Percentiles rank a stretch among this genome's conserved stretches.
phyloP scores from a whole-genome alignment of 2,888 invertebrate species.

The Acronicta leporina region DNA sequence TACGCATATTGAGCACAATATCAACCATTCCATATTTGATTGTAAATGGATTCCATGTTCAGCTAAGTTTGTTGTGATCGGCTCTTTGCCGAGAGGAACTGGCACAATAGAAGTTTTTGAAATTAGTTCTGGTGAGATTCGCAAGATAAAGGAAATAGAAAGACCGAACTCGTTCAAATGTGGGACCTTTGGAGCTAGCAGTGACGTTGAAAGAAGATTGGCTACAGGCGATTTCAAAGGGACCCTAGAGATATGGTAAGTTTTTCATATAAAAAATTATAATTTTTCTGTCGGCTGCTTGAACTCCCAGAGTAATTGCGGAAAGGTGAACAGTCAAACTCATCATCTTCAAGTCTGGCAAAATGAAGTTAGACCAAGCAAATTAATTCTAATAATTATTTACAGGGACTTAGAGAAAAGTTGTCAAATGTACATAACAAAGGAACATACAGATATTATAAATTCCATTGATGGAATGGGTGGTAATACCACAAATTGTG shows the following conservation, averaged over 20 bases:
- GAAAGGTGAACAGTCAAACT: too few species aligned
- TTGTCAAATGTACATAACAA: conserved; percentile 93
- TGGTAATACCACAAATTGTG: conserved; percentile 94
- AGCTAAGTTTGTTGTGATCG: conserved; percentile 96
- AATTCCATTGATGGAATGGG: conserved; percentile 97
- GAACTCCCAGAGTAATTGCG: neutral
- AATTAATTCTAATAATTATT: conserved; percentile 7
- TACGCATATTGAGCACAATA: conserved; percentile 94
- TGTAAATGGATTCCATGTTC: conserved; percentile 99
- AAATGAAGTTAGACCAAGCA: neutral
- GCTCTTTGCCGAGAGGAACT: conserved; percentile 94
- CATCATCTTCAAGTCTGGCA: too few species aligned
- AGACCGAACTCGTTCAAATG: conserved; percentile 97
- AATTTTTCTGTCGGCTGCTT: neutral
- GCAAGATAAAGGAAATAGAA: conserved; percentile 92
- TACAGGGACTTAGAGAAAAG: conserved; percentile 94
- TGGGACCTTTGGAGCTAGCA: conserved; percentile 97
- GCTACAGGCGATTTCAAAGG: conserved; percentile 98
- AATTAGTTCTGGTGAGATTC: conserved; percentile 92
- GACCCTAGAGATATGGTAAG: conserved; percentile 94
- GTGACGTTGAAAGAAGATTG: conserved; percentile 93
- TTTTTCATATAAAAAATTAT: conserved; percentile 16
- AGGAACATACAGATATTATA: conserved; percentile 95
- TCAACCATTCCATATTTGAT: conserved; percentile 96
- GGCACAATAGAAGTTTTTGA: conserved; percentile 96